Base-by-base conservation (phyloP, 1,140 invertebrate genomes). In the Armadillidium nasatum region DNA sequence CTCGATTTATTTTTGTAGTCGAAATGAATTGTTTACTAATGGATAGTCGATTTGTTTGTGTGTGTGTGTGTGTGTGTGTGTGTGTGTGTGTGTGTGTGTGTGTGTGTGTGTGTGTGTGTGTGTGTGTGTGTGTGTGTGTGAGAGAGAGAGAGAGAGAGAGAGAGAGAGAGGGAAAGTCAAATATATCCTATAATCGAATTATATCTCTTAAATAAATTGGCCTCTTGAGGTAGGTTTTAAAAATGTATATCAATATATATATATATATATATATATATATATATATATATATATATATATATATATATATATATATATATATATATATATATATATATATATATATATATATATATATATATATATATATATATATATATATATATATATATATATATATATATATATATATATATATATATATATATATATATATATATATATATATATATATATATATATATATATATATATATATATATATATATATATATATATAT, bases 281-380 rank as follows among this genome's bases (percentile, higher is more conserved):
- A 70, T 70, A 70, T 70, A 33, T 70, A 70, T 69, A 70, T 70
- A 70, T 33, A 70, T 70, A 69, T 70, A 70, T 70, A 70, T 70
- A 70, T 70, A 70, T 45, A 45, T 44, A 44, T 44, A 72, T 72
- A 72, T 72, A 72, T 72, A 33, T n/a, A 72, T 44, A 45, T 72
- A n/a, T 22, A 72, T 72, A 44, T 44, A n/a, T 72, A 44, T 45
- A 72, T 45, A 45, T 10, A n/a, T n/a, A n/a, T 70, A 21, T 70
- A 70, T 70, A 21, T 23, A 70, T 70, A 70, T 11, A 70, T 70
- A 70, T 70, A 33, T 70, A 33, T 70, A 70, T 70, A 70, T 70
- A 70, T 70, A 70, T 70, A 70, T 70, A 33, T 70, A 70, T 70
- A 70, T 70, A 70, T 33, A 70, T 70, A 70, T 70, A 70, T 70